phyloP scores from a whole-genome alignment of 2,113 vertebrate species.

The Columbina picui region DNA sequence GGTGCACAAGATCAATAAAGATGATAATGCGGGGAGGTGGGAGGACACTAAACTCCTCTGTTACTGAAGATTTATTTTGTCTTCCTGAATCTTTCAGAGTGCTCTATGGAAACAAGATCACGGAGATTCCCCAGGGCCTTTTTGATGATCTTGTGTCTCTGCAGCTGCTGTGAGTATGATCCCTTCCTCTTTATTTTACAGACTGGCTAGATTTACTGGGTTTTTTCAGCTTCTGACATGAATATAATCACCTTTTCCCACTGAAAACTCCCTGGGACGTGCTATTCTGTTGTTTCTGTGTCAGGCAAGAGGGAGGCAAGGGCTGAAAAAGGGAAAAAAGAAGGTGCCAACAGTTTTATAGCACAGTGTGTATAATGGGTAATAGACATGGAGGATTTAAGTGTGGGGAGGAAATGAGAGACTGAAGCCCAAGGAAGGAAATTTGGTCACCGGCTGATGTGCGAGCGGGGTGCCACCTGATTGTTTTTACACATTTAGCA shows the following conservation, averaged over 20 bases:
- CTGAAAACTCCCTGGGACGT: neutral
- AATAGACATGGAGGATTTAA: neutral
- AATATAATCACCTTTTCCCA: neutral
- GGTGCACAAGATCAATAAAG: constrained; percentile 62
- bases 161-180: constrained; percentile 94
- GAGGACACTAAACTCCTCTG: constrained; percentile 53
- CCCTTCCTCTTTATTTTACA: constrained; percentile 27
- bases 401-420: constrained; percentile 29
- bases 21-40: constrained; percentile 20
- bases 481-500: constrained; percentile 7
- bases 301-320: neutral
- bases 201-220: constrained; percentile 3
- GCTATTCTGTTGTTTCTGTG: neutral
- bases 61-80: constrained; percentile 65
- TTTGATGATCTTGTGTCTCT: constrained; percentile 96
- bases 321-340: neutral
- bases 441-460: neutral
- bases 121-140: constrained; percentile 94
- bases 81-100: constrained; percentile 83
- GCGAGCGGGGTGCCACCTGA: neutral
- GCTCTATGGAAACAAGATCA: constrained; percentile 97
- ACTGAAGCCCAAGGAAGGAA: constrained; percentile 22
- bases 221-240: neutral
- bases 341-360: constrained; percentile 50
- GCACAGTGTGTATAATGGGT: neutral